Percentiles rank a stretch among this genome's conserved stretches.
Conservation (phyloP, 2,797 vertebrate species). For the Centropyge bicolor region DNA sequence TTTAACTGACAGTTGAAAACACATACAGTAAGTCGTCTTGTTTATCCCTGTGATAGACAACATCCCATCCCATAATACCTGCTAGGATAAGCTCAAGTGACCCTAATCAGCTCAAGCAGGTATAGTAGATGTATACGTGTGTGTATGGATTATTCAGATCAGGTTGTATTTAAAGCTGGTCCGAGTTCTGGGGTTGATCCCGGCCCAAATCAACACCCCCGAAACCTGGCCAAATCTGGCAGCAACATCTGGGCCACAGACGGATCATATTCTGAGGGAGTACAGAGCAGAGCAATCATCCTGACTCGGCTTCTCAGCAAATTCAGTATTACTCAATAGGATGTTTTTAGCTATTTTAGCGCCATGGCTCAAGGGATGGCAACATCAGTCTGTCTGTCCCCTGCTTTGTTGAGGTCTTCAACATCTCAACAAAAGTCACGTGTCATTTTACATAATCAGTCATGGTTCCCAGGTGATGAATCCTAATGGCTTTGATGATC, state of each 20-base stretch:
- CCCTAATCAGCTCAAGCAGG: background rate
- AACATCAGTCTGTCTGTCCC: background rate
- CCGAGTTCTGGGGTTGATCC: background rate
- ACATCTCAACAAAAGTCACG: background rate
- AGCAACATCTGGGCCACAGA: slow-evolving; percentile 6
- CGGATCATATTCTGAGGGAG: background rate
- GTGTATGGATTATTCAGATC: background rate
- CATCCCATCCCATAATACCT: background rate
- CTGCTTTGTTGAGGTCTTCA: background rate
- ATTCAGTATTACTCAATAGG: background rate
- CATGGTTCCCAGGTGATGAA: background rate
- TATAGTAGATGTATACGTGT: background rate
- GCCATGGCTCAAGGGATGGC: background rate
- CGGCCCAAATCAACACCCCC: background rate
- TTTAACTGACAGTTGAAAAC: background rate
- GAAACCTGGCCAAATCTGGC: background rate
- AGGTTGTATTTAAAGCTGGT: background rate
- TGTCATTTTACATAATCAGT: background rate
- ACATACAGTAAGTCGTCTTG: background rate
- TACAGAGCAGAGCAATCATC: background rate
- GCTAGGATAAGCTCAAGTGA: background rate
- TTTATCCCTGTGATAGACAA: background rate
- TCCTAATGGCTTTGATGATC: background rate
- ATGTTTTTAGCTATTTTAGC: background rate
- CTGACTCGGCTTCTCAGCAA: background rate